Evolutionary conservation across 2,888 invertebrate genomes (phyloP), one percentile per base, ranked within the genome.

Genomic region (Dastarcus helophoroides): DNA sequence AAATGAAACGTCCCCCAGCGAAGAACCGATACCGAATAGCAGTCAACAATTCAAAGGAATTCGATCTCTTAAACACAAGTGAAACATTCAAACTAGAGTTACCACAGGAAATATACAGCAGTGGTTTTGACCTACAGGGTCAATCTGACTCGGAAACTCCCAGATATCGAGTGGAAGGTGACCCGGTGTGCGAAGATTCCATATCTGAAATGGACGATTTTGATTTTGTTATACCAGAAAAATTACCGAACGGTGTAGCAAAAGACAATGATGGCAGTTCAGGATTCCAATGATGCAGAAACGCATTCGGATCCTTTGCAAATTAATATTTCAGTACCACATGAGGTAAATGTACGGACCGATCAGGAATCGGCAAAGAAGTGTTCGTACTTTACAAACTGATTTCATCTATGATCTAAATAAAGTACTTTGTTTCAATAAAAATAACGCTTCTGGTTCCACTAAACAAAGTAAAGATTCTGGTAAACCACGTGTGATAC

Each of bases 321-420:
- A 23, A 10, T 8, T 8, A 10, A 23, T 7, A 8, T 7, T 8
- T 6, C 9, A 7, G 8, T 7, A 8, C 6, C 6, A 10, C 6
- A 23, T 8, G 9, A 6, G 7, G 33, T 25, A 16, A 10, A 29
- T 23, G 5, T 59, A 58, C n/a, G 48, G 69, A 39, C 77, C 79
- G 2, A 68, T 74, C 8, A 66, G 79, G 21, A 76, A 76, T 53
- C 71, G 73, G 39, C 65, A 73, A 1, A 77, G 73, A 31, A 47
- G 47, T 35, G 40, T 47, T 6, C 44, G 43, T 26, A 46, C 46
- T 2, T 36, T 48, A 3, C 48, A 51, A 49, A 75, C 73, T 48
- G 79, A 81, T 58, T 80, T 79, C 52, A 73, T 79, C 42, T 80
- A 79, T 48, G 79, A 79, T 59, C 59, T 78, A 40, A 71, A 73